Evolutionary conservation across 2,113 vertebrate species (phyloP), one percentile per base, ranked within the genome.

Genomic region (Tinamus guttatus): DNA sequence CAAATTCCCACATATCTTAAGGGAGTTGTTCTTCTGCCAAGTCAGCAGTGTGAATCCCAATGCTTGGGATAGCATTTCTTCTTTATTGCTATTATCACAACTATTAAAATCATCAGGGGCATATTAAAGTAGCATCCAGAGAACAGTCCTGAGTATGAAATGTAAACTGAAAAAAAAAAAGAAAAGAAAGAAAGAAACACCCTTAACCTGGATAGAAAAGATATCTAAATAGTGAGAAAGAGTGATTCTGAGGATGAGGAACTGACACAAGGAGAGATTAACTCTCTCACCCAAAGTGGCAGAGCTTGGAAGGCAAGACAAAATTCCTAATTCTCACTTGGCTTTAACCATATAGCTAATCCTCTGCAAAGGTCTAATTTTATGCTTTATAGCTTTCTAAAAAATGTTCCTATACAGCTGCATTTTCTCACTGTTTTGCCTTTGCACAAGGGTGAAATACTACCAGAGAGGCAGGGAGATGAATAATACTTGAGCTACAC

Each of bases 401-500:
- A 87, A 94, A 85, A 54, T 45, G 52, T 83, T 95, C 67, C 71
- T 80, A 70, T 63, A 43, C 7, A 75, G 58, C 30, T 96, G 47
- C 65, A 80, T 94, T 94, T 97, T 92, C 88, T 93, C 67, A 62
- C 62, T 78, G 34, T 24, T 89, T 76, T 65, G 52, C 87, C 47
- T 6, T 62, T 86, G 80, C 43, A 73, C 69, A 89, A 54, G 60
- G 69, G 49, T 86, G 86, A 96, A 93, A 62, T 69, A 88, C 77
- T 69, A 16, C 12, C 2, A 65, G 69, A 74, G 34, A 89, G 70
- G 49, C 62, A 92, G 40, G 83, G 22, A 89, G 90, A 92, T 90
- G n/a, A 96, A 93, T 94, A 93, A 59, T 90, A 81, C 89, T 62
- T 90, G 74, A 84, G 80, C 81, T 93, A 52, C 52, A 32, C 69